These are phyloP conservation scores for Tipula lateralis DNA, from an alignment of 2,888 invertebrate species.

Conservation along the genomic window DNA sequence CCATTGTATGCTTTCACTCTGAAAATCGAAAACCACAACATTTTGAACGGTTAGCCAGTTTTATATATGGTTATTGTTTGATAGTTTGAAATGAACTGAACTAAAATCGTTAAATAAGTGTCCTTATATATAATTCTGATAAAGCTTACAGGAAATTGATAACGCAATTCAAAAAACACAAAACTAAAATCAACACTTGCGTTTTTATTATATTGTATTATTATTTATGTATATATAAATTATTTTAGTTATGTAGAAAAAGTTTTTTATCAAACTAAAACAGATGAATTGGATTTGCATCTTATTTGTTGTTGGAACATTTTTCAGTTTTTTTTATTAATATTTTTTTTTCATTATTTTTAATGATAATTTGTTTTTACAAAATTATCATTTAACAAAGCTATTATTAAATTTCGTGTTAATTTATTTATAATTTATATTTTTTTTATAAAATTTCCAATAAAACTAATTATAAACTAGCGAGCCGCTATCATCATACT, in stretches of 20 bases:
- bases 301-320: slow-evolving; percentile 3
- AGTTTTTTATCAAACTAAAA: slow-evolving; percentile 2
- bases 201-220: not conserved
- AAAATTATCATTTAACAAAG: not conserved
- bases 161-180: not conserved
- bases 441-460: not conserved
- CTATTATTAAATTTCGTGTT: slow-evolving; percentile 9
- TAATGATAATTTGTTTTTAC: not conserved
- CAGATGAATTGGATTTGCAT: slow-evolving; percentile 29
- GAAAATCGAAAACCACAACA: not conserved
- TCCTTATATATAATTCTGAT: slow-evolving; percentile 28
- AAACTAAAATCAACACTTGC: slow-evolving; percentile 21
- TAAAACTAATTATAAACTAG: not conserved
- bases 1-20: not conserved
- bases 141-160: slow-evolving; percentile 28
- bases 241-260: not conserved
- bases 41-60: not conserved
- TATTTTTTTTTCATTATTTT: not conserved
- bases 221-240: not conserved
- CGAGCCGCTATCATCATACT: not conserved
- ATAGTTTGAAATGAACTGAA: not conserved
- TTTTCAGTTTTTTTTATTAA: not conserved
- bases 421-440: not conserved
- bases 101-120: not conserved
- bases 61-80: not conserved